These are phyloP conservation scores for Listronotus oregonensis DNA, from an alignment of 1,140 invertebrate species.

Conservation along the genomic window DNA sequence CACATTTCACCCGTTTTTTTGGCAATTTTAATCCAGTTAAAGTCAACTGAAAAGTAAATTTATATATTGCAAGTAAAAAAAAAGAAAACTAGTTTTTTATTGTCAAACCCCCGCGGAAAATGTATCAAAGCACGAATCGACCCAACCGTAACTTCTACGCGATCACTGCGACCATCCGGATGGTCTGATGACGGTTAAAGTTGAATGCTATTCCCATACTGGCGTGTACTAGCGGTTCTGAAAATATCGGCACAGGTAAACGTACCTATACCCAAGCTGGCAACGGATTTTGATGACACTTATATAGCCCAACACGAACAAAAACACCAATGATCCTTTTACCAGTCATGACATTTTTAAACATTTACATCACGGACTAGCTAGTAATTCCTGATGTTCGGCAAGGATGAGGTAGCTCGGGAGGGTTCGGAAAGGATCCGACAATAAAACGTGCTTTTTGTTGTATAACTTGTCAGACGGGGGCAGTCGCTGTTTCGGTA, in stretches of 20 bases:
- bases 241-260: constrained; percentile 51
- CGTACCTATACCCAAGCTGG: constrained; percentile 34
- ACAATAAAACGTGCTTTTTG: constrained; percentile 13
- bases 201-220: constrained; percentile 47
- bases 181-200: constrained; percentile 47
- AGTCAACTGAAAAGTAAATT: too few relatives aligned
- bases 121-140: constrained; percentile 17
- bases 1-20: neutral
- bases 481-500: neutral
- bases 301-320: constrained; percentile 3
- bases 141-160: constrained; percentile 21
- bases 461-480: neutral
- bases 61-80: too few relatives aligned
- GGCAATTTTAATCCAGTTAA: neutral
- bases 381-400: neutral
- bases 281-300: constrained; percentile 30
- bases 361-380: constrained; percentile 1
- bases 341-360: neutral
- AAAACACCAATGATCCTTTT: neutral
- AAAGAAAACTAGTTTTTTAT: neutral
- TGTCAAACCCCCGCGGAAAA: neutral
- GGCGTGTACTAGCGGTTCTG: constrained; percentile 44
- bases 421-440: neutral
- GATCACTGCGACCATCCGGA: constrained; percentile 32
- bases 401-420: constrained; percentile 12